phyloP scores from a whole-genome alignment of 37 sponge, comb jelly and placozoan species.

The Bolinopsis microptera region DNA sequence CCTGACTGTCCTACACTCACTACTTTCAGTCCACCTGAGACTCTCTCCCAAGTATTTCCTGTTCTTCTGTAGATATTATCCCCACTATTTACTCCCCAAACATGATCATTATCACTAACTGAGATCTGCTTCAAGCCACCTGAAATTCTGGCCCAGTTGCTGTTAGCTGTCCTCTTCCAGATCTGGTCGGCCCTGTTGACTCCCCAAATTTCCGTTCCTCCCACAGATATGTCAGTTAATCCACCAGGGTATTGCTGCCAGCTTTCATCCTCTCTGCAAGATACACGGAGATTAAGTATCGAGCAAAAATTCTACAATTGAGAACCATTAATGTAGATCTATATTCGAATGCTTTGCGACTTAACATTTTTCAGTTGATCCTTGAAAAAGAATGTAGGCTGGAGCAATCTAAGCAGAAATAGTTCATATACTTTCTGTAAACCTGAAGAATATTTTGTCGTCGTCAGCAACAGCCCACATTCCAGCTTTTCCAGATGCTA shows the following conservation, averaged over 20 bases:
- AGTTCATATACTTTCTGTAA: not conserved
- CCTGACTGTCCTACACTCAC: not conserved
- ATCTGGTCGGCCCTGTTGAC: not conserved
- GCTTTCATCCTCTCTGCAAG: not conserved
- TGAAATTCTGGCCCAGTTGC: not conserved
- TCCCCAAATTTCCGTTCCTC: not conserved
- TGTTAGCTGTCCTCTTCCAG: not conserved
- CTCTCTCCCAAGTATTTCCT: not conserved
- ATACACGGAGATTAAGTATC: too few relatives aligned
- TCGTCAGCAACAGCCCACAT: not conserved
- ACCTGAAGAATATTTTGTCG: not conserved
- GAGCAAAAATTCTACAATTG: too few relatives aligned
- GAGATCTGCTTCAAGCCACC: not conserved
- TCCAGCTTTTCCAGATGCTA: not conserved
- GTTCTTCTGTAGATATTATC: not conserved
- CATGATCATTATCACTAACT: not conserved
- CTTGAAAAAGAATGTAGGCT: too few relatives aligned
- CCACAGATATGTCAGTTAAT: not conserved
- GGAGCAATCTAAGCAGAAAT: too few relatives aligned
- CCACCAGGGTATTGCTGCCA: not conserved
- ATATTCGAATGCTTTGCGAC: too few relatives aligned
- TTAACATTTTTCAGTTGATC: too few relatives aligned
- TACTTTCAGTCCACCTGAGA: not conserved
- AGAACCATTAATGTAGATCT: too few relatives aligned
- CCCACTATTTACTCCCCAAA: conserved; percentile 22